Evolutionary conservation across 2,113 vertebrate species (phyloP), one percentile per base, ranked within the genome.

Genomic region (Phainopepla nitens): DNA sequence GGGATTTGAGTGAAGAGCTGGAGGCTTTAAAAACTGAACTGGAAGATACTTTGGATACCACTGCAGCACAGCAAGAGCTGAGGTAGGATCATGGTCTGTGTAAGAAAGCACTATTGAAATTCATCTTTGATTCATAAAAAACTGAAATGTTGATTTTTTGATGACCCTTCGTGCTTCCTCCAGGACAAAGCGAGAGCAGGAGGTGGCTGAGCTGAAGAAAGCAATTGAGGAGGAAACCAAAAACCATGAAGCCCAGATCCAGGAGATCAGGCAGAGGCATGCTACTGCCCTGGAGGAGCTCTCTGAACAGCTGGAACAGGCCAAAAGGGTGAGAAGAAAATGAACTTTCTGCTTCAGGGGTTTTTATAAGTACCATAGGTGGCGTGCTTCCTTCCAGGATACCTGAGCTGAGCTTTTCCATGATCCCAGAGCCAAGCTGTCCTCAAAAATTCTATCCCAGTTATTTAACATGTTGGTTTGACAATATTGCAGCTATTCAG

Each of bases 171-270:
- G 4, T 33, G 42, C 8, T 94, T 73, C 61, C 45, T 95, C 4
- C 88, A 99, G 99, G 96, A 99, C 98, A 62, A 99, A 99, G 83
- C 98, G 99, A 42, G 99, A 99, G 88, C 99, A 99, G 94, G 99
- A 99, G 95, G 99, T 99, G 88, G 98, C 99, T 24, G 99, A 99
- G 69, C 98, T 99, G 89, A 99, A 99, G 97, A 99, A 99, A 96
- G 99, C 99, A 51, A 99, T 99, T 8, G 99, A 99, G 75, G 99
- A 99, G 39, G 99, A 99, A 97, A 98, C 98, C 9, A 99, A 98
- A 97, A 99, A 99, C 96, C 99, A 99, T 1, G 99, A 99, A 83
- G 98, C 98, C 33, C 99, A 99, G 94, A 98, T 99, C 97, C 99
- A 99, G 97, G 99, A 99, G 35, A 99, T 99, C 98, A 98, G 99